Base-by-base conservation (phyloP, 2,113 vertebrate genomes). In the Strigops habroptila region DNA sequence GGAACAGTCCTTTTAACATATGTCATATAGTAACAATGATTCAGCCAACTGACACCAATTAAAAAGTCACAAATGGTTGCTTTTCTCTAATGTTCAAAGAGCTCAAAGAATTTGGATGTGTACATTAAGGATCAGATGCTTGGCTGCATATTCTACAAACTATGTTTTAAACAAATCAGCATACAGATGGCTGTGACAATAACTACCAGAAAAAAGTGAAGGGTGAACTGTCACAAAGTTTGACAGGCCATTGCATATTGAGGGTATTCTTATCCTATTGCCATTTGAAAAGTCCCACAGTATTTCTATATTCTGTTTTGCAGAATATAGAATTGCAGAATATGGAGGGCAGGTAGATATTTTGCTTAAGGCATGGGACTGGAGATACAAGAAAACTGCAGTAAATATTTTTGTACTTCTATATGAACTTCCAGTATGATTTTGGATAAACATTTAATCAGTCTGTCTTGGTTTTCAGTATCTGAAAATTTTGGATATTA, bases 11-110 rank as follows among this genome's bases (percentile, higher is more conserved):
- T 93, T 85, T 82, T 91, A 97, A 96, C 88, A 86, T 90, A 90
- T 96, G 90, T 94, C 95, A 96, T 95, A 86, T 91, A 95, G 78
- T 90, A 95, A 91, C 93, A 90, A 96, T 97, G 94, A 95, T 91
- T 93, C 75, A 96, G 75, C 63, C 91, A 92, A 93, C 93, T 96
- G 96, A 91, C 94, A 94, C 91, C 96, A 96, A 97, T 97, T 97
- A 97, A 97, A 96, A 97, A 95, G 94, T 97, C 96, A 96, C 95
- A 97, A 93, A 70, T 95, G 94, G 81, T 81, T 97, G 94, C 95
- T 96, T 88, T 95, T 89, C 82, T 95, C 68, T 93, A 94, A 91
- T 88, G 92, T 94, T 96, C 51, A 91, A 83, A 94, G 82, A 78
- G 75, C 86, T 96, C 86, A 57, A 91, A 91, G 86, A 94, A 94